Evolutionary conservation across 2,797 vertebrate species (phyloP), one percentile per base, ranked within the genome.

Genomic region (Sebastiscus tertius): DNA sequence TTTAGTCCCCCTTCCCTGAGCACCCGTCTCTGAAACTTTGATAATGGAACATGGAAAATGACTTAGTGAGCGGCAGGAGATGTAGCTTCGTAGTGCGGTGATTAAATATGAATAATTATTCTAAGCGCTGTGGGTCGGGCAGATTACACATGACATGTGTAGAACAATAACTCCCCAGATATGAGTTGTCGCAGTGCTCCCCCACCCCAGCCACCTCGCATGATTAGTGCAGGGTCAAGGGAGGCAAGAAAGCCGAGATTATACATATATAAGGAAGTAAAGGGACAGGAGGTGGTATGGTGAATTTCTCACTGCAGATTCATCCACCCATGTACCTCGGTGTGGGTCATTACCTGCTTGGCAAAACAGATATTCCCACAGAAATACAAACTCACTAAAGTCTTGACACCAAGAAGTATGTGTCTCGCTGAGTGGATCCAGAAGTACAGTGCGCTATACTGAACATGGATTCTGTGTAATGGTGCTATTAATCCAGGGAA

Each of bases 51-150:
- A 96, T 89, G 94, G 95, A 96, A 96, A 96, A 95, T 88, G 91
- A 96, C 96, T 96, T 96, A 96, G 95, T 85, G 87, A 94, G 88
- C 87, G 75, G 87, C 86, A 86, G 89, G 91, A 91, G 75, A 94
- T 91, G 94, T 92, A 91, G 90, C 91, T 89, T 93, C 83, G 83
- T 91, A 70, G 80, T 89, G 79, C 76, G 83, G 91, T 94, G 93
- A 96, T 96, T 96, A 95, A 96, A 96, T 95, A 97, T 96, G 95
- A 96, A 96, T 95, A 96, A 96, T 96, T 95, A 94, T 95, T 95
- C 90, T 71, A 87, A 90, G 90, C 92, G 69, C 93, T 90, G 90
- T 88, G 91, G 94, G 91, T 89, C 85, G 81, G 91, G 92, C 94
- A 95, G 94, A 96, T 95, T 95, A 95, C 94, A 95, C 77, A 91